phyloP scores from a whole-genome alignment of 2,797 vertebrate species.

The Spinus pinus region DNA sequence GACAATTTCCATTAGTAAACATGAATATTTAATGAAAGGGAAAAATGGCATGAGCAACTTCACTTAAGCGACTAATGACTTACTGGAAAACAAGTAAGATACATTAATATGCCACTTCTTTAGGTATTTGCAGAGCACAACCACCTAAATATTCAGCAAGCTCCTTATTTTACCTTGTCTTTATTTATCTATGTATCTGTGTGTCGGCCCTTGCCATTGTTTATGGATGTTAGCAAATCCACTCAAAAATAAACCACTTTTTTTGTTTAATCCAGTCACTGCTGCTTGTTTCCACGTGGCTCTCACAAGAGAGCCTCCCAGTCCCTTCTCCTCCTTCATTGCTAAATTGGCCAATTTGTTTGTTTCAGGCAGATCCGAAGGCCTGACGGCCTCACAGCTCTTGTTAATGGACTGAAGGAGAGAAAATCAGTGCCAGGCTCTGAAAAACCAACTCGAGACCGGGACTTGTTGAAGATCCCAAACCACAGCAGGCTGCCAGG shows the following conservation, averaged over 20 bases:
- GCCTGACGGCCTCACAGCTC: background rate
- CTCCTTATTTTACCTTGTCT: background rate
- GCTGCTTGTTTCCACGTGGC: background rate
- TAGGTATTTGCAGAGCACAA: constrained; percentile 26
- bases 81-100: constrained; percentile 71
- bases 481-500: background rate
- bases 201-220: background rate
- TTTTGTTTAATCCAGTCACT: background rate
- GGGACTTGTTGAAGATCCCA: background rate
- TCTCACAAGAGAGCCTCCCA: background rate
- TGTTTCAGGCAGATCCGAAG: background rate
- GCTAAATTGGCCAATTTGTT: background rate
- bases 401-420: background rate
- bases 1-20: constrained; percentile 78
- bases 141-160: background rate
- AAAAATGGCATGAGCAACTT: constrained; percentile 72
- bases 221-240: background rate
- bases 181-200: background rate
- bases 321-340: background rate
- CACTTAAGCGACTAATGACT: constrained; percentile 71
- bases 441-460: fast-evolving
- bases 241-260: background rate
- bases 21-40: constrained; percentile 80
- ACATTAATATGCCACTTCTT: constrained; percentile 40
- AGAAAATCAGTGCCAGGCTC: background rate